Conservation (phyloP, 2,797 vertebrate species). For the Glossophaga mutica region DNA sequence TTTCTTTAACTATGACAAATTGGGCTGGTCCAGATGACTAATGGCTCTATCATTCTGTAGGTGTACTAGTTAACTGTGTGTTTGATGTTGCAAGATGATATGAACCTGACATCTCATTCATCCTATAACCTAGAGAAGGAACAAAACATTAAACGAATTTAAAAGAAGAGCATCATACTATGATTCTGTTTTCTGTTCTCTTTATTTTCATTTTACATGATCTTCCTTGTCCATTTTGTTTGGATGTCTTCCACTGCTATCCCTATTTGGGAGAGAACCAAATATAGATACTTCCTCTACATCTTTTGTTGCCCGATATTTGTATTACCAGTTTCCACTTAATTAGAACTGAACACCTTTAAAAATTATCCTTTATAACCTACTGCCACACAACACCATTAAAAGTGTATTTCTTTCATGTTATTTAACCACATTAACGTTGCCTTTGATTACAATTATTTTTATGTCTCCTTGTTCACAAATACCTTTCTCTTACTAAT, state of each 20-base stretch:
- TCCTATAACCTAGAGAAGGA: neutral
- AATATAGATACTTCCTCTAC: neutral
- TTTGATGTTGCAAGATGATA: neutral
- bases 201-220: neutral
- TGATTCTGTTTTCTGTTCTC: neutral
- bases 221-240: neutral
- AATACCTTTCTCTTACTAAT: neutral
- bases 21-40: neutral
- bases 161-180: neutral
- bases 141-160: neutral
- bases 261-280: neutral
- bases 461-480: neutral
- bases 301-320: neutral
- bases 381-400: neutral
- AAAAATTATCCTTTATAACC: neutral
- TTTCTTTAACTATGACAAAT: neutral
- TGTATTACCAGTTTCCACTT: neutral
- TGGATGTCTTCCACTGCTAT: neutral
- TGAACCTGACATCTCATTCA: neutral
- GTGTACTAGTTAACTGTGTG: neutral
- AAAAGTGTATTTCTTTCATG: neutral
- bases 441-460: neutral
- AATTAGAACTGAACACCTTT: neutral
- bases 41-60: neutral
- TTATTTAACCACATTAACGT: neutral